Evolutionary conservation across 2,113 vertebrate genomes (phyloP), one percentile per base, ranked within the genome.

Genomic region (Hemicordylus capensis): DNA sequence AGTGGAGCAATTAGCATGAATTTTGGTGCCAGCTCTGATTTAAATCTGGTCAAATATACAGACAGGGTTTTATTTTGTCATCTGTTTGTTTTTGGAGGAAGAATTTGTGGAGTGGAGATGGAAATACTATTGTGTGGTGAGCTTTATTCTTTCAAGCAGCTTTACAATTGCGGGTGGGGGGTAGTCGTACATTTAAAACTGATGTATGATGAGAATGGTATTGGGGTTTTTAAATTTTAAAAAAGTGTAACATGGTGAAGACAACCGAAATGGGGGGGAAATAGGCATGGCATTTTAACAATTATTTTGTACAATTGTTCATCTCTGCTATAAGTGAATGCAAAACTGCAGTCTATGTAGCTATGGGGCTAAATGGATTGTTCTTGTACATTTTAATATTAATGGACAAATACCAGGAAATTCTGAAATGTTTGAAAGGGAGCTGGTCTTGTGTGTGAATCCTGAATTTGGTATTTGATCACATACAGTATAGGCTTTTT

Each of bases 1-100:
- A 91, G 86, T 84, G 86, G 90, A 90, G 77, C 91, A 93, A 89
- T 76, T 88, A 94, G 93, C 94, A 95, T 94, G 93, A 94, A 93
- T 94, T 88, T 90, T 63, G 91, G 93, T 93, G 88, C 88, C 90
- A 85, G 89, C 80, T 93, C 80, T 89, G 64, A 83, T 84, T 87
- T 90, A 91, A 86, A 64, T 80, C 88, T n/a, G 20, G 83, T 69
- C 22, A 63, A 85, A 39, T 84, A 15, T 56, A 89, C 85, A 89
- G 83, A 67, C 84, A 76, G 20, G 83, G 90, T 69, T 80, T 11
- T 88, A 85, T 86, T 82, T 89, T 83, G 73, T 87, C n/a, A 42
- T 74, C 77, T 84, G 66, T 75, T 83, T 75, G 20, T 48, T 83
- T 91, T 86, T 83, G 77, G 86, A 88, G 48, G 54, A 34, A 54